A percentile compares a stretch with the other conserved stretches of the same genome.
Conservation (phyloP, 2,888 invertebrate genomes). For the Xanthia togata region DNA sequence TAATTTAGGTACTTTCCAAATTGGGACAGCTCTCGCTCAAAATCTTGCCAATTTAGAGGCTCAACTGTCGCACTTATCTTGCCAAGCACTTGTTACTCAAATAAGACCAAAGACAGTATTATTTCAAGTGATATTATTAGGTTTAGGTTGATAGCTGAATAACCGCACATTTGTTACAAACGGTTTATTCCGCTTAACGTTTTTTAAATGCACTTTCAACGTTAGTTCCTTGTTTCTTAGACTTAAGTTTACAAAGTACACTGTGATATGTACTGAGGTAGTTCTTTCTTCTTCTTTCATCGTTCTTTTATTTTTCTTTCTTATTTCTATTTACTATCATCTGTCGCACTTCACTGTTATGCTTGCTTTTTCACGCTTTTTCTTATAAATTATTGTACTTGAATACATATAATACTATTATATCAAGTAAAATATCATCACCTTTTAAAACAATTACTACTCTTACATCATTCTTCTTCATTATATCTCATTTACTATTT, state of each 20-base stretch:
- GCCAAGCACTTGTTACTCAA: constrained; percentile 74
- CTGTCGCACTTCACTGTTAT: constrained; percentile 58
- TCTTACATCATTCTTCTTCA: constrained; percentile 30
- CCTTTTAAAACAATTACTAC: constrained; percentile 19
- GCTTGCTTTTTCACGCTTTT: constrained; percentile 61
- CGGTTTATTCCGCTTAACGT: constrained; percentile 83
- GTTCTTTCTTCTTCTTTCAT: constrained; percentile 64
- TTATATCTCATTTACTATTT: constrained; percentile 33
- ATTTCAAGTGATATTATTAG: constrained; percentile 78
- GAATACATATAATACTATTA: constrained; percentile 9
- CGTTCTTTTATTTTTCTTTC: constrained; percentile 51
- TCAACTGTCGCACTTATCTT: constrained; percentile 60
- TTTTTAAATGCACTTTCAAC: constrained; percentile 73
- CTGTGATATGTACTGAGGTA: constrained; percentile 88
- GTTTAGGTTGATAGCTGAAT: constrained; percentile 78
- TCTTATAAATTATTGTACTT: constrained; percentile 23
- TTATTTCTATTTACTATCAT: constrained; percentile 29
- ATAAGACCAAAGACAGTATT: constrained; percentile 90
- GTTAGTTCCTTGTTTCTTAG: constrained; percentile 77
- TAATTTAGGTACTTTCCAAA: constrained; percentile 15
- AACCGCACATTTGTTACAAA: constrained; percentile 90
- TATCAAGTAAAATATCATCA: constrained; percentile 36
- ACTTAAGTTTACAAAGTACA: constrained; percentile 81
- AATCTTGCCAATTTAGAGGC: constrained; percentile 48
- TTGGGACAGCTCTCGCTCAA: constrained; percentile 26